These are phyloP conservation scores for Microplitis demolitor DNA, from an alignment of 1,140 invertebrate genomes.

Conservation along the genomic window DNA sequence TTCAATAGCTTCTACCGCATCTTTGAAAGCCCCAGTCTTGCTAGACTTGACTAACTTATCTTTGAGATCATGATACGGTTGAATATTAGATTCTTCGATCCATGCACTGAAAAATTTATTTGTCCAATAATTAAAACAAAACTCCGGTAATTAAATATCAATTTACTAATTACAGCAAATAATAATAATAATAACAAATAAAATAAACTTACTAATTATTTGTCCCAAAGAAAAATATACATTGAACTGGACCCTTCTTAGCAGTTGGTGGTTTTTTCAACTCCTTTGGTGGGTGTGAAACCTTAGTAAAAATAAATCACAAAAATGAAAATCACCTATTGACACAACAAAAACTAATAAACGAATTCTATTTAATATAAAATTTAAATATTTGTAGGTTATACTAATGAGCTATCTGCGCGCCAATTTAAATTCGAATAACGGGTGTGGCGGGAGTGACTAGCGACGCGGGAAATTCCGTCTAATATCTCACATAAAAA, in stretches of 20 bases:
- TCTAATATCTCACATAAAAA: slow-evolving; percentile 9
- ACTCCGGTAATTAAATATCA: background rate
- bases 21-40: slow-evolving; percentile 81
- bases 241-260: slow-evolving; percentile 73
- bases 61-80: slow-evolving; percentile 83
- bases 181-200: background rate
- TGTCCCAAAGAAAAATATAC: slow-evolving; percentile 92
- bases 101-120: slow-evolving; percentile 73
- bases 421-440: slow-evolving; percentile 57
- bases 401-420: slow-evolving; percentile 49
- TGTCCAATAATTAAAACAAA: slow-evolving; percentile 20
- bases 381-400: slow-evolving; percentile 44
- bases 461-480: slow-evolving; percentile 9
- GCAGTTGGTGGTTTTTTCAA: slow-evolving; percentile 66
- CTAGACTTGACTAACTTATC: slow-evolving; percentile 78
- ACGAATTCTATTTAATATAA: slow-evolving; percentile 1
- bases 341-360: background rate
- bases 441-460: slow-evolving; percentile 51
- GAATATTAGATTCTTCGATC: slow-evolving; percentile 86
- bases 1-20: slow-evolving; percentile 86
- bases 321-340: slow-evolving; percentile 12
- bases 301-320: slow-evolving; percentile 61
- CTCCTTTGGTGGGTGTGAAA: slow-evolving; percentile 73
- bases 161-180: slow-evolving; percentile 12
- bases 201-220: slow-evolving; percentile 85